Base-by-base conservation (phyloP, 2,113 vertebrate species). In the Dunckerocampus dactyliophorus region DNA sequence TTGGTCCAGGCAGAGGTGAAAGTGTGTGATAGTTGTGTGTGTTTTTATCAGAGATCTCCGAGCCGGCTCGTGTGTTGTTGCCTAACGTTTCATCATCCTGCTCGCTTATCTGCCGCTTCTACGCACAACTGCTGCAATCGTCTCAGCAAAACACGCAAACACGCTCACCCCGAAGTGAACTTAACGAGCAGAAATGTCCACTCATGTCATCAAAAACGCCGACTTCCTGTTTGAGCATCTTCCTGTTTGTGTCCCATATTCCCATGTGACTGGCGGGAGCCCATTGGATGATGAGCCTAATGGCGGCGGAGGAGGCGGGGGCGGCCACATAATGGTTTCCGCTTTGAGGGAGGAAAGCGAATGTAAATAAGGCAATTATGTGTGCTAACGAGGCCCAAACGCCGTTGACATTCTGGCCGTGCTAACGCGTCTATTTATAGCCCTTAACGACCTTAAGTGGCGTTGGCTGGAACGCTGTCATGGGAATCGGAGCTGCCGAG, bases 291-390 rank as follows among this genome's bases (percentile, higher is more conserved):
- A 76, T 60, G 81, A 62, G 47, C 59, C 24, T 82, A 74, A 82
- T 74, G n/a, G 70, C 65, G 20, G 56, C 24, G 24, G 50, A 19
- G 60, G 71, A 58, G 79, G 79, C 55, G 47, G 50, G 19, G 60
- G 71, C 60, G 79, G 79, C 69, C 45, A 56, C 78, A 77, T 92
- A 90, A 89, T 90, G 85, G 82, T 69, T 87, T 90, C 89, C 83
- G 77, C 85, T 88, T 88, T 87, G 77, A 43, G 71, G 81, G 81
- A 85, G 89, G 88, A 91, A 91, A 89, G 76, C 57, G 85, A 87
- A 90, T 87, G 89, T 89, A 90, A 90, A 91, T 88, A 80, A 89
- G 85, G 87, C 86, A 84, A 90, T 92, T 91, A 90, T 82, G 85
- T 75, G 84, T 87, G 86, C 81, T 89, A 87, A 88, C 70, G 75